Percentiles rank a stretch among this genome's conserved stretches.
These are phyloP conservation scores for Heteromurus nitidus DNA, from an alignment of 2,888 invertebrate species.

Conservation along the genomic window DNA sequence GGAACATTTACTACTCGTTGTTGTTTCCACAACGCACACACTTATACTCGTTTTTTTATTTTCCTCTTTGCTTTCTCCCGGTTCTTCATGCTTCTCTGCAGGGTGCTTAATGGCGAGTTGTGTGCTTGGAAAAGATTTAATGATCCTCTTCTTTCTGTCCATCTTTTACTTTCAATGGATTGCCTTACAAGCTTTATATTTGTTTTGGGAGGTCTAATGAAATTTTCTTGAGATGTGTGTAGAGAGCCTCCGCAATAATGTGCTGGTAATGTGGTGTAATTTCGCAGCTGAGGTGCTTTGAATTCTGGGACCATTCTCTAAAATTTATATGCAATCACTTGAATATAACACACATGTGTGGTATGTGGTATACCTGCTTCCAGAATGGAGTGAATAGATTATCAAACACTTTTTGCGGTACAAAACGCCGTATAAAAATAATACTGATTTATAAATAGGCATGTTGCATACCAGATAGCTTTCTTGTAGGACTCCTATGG, in stretches of 20 bases:
- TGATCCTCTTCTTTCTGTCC: constrained; percentile 36
- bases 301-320: no score
- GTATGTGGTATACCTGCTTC: no score
- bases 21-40: constrained; percentile 11
- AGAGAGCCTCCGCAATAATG: constrained; percentile 11
- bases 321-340: no score
- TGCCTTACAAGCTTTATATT: constrained; percentile 14
- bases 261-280: neutral
- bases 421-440: no score
- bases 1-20: constrained; percentile 9
- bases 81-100: constrained; percentile 20
- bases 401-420: no score
- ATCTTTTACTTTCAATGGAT: constrained; percentile 37
- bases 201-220: constrained; percentile 32
- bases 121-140: constrained; percentile 40
- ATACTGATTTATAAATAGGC: no score
- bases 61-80: constrained; percentile 4
- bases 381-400: no score
- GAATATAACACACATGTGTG: no score
- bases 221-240: constrained; percentile 22
- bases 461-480: no score
- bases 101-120: constrained; percentile 41
- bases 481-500: no score
- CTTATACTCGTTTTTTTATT: constrained; percentile 17
- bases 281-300: neutral